Evolutionary conservation across 2,797 vertebrate species (phyloP).

Genomic region (Poecilia gillii): DNA sequence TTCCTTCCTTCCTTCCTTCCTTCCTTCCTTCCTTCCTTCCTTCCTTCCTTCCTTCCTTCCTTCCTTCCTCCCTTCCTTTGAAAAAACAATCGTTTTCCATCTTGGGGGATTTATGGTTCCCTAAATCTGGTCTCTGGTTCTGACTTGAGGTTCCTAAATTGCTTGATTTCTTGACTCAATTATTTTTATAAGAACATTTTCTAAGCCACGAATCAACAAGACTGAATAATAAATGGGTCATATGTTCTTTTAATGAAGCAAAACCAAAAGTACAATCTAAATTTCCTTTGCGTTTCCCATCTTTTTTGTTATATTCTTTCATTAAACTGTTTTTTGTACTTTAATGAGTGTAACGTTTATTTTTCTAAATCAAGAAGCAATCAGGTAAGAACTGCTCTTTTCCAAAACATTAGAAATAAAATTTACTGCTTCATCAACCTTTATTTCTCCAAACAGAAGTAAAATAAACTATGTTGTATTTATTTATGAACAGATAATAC

Average conservation of each 20-base stretch:
- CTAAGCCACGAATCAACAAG: neutral
- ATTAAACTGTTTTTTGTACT: neutral
- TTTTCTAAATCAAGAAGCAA: neutral
- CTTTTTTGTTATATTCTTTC: neutral
- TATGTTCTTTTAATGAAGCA: neutral
- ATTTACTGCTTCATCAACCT: neutral
- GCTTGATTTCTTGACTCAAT: neutral
- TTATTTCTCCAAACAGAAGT: neutral
- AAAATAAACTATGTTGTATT: neutral
- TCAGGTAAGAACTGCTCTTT: neutral
- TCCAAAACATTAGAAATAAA: neutral
- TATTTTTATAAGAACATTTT: neutral
- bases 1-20: neutral
- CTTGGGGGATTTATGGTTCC: neutral
- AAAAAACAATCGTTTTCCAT: neutral
- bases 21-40: too few relatives aligned
- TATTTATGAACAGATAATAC: neutral
- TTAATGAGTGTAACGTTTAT: neutral
- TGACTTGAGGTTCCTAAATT: neutral
- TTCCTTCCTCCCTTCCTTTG: neutral
- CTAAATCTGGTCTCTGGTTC: neutral
- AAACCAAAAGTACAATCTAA: neutral
- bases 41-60: too few relatives aligned
- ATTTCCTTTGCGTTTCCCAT: neutral
- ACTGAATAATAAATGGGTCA: neutral